These are phyloP conservation scores for Halcyon chelicuti DNA, from an alignment of 2,797 vertebrate genomes.

Conservation along the genomic window DNA sequence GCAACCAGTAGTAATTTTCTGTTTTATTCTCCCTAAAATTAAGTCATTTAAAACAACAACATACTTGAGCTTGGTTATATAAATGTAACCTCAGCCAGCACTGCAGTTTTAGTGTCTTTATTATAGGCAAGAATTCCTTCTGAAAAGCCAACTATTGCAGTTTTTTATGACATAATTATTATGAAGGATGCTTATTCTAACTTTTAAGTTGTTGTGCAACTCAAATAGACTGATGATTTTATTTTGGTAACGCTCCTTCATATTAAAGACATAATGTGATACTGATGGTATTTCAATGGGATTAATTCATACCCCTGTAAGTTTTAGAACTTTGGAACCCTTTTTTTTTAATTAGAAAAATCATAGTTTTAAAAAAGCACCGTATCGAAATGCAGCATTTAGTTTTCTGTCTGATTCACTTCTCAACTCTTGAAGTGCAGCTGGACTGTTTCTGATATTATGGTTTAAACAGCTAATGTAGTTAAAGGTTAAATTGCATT, in stretches of 20 bases:
- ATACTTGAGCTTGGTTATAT: not conserved
- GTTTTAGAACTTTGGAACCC: not conserved
- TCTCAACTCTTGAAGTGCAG: not conserved
- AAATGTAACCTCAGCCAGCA: not conserved
- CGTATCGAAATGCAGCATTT: not conserved
- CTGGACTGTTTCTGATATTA: not conserved
- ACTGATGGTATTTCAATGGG: not conserved
- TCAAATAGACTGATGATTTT: not conserved
- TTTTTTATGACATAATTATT: not conserved
- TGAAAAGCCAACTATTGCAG: not conserved
- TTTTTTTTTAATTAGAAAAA: not conserved
- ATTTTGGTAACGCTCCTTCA: not conserved
- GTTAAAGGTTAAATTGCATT: not conserved
- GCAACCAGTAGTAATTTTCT: not conserved
- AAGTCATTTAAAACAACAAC: not conserved
- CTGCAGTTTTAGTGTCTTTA: not conserved
- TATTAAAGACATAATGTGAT: not conserved
- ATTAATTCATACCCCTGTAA: not conserved
- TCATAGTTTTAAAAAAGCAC: not conserved
- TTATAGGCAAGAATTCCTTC: not conserved
- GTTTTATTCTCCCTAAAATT: not conserved
- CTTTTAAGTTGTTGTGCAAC: not conserved
- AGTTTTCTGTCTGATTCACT: not conserved
- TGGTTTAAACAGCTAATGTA: not conserved
- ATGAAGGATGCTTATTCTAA: not conserved